Conservation (phyloP, 2,888 invertebrate genomes). For the Brenthis daphne region DNA sequence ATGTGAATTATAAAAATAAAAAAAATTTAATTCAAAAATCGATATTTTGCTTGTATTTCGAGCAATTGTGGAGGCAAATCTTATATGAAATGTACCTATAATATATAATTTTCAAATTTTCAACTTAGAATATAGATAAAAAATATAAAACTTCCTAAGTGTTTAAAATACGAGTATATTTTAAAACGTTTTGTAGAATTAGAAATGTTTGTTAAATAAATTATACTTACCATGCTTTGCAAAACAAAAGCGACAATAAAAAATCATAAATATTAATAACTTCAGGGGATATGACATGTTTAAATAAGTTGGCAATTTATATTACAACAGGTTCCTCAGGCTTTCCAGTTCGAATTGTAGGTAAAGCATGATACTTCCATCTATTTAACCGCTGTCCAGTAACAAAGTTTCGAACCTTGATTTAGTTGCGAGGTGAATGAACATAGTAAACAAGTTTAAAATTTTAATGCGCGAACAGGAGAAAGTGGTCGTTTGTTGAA, state of each 20-base stretch:
- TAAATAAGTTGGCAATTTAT: conserved; percentile 35
- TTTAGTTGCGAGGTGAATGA: conserved; percentile 62
- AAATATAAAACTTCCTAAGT: background rate
- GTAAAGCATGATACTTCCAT: conserved; percentile 58
- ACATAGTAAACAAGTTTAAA: conserved; percentile 74
- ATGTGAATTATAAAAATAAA: too few species aligned
- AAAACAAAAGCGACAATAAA: conserved; percentile 41
- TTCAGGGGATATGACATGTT: conserved; percentile 38
- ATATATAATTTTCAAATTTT: too few species aligned
- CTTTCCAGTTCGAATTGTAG: conserved; percentile 65
- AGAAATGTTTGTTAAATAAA: conserved; percentile 20
- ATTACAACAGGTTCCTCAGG: conserved; percentile 52
- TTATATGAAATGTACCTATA: too few species aligned
- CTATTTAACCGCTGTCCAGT: conserved; percentile 70
- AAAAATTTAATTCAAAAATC: too few species aligned
- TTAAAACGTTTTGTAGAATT: background rate
- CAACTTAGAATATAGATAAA: too few species aligned
- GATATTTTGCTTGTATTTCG: too few species aligned
- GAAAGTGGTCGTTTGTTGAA: conserved; percentile 66
- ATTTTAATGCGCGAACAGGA: conserved; percentile 71
- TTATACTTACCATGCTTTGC: conserved; percentile 48
- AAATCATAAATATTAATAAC: conserved; percentile 43
- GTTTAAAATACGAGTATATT: background rate
- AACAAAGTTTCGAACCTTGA: conserved; percentile 62
- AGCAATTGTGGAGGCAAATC: too few species aligned